These are phyloP conservation scores for Rhamnusium bicolor DNA, from an alignment of 2,888 invertebrate genomes.

Conservation along the genomic window DNA sequence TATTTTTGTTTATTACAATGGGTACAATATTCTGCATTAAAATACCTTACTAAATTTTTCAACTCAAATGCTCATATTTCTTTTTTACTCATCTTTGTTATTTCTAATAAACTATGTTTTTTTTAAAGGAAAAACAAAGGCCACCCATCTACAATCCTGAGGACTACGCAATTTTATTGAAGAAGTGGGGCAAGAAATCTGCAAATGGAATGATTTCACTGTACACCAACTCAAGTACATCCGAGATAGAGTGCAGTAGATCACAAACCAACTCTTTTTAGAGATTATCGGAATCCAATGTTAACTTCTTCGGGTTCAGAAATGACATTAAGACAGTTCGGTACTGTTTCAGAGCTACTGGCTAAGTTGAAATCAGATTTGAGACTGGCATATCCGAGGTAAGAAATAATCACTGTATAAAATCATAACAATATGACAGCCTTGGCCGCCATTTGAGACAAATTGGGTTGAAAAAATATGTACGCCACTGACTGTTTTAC, in stretches of 20 bases:
- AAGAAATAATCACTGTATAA: constrained; percentile 50
- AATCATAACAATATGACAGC: too few relatives aligned
- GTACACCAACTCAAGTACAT: constrained; percentile 60
- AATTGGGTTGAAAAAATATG: too few relatives aligned
- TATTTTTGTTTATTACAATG: too few relatives aligned
- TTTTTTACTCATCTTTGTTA: too few relatives aligned
- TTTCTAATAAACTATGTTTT: too few relatives aligned
- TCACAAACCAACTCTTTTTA: constrained; percentile 61
- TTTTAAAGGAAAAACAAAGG: constrained; percentile 82
- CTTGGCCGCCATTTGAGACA: too few relatives aligned
- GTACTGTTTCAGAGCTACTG: constrained; percentile 89
- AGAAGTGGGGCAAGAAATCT: constrained; percentile 84
- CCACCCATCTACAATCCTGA: constrained; percentile 94
- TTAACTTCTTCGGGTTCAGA: constrained; percentile 81
- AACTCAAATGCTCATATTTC: too few relatives aligned
- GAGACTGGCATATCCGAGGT: constrained; percentile 91
- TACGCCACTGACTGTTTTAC: too few relatives aligned
- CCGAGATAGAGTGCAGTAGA: constrained; percentile 60
- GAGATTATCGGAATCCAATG: constrained; percentile 78
- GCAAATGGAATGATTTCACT: constrained; percentile 67
- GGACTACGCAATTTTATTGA: constrained; percentile 86
- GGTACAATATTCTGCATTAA: too few relatives aligned
- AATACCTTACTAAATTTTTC: too few relatives aligned
- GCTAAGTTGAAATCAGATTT: constrained; percentile 90
- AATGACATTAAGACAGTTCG: constrained; percentile 91